Evolutionary conservation across 2,888 invertebrate genomes (phyloP).

Genomic region (Lingula anatina): DNA sequence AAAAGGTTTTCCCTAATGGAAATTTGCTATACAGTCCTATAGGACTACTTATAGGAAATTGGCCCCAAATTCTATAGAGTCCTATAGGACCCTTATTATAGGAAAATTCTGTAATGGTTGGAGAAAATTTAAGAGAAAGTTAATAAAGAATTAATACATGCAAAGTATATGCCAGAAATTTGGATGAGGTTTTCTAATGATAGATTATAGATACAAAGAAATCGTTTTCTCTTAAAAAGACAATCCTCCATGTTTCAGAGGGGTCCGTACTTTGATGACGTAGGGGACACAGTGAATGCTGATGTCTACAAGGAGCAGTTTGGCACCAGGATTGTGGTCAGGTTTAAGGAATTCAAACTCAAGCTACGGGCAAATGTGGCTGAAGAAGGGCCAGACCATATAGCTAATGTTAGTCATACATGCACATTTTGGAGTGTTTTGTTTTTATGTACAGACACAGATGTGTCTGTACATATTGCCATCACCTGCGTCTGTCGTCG

Average conservation of each 20-base stretch:
- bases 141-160: no score
- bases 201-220: not conserved
- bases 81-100: no score
- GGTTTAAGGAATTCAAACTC: conserved; percentile 78
- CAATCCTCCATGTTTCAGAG: not conserved
- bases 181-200: not conserved
- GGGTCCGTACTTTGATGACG: conserved; percentile 15
- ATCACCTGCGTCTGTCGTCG: no score
- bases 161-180: no score
- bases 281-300: conserved; percentile 34
- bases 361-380: conserved; percentile 76
- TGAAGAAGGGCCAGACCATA: conserved; percentile 63
- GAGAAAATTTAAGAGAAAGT: no score
- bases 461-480: no score
- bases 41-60: not conserved
- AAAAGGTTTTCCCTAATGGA: no score
- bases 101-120: no score
- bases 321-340: conserved; percentile 76
- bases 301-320: conserved; percentile 70
- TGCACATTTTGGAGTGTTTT: no score
- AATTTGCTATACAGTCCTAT: not conserved
- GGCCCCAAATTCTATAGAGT: no score
- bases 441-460: no score
- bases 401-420: conserved; percentile 34
- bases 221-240: not conserved